Conservation (phyloP, 2,113 vertebrate species). For the Phoxinus phoxinus region DNA sequence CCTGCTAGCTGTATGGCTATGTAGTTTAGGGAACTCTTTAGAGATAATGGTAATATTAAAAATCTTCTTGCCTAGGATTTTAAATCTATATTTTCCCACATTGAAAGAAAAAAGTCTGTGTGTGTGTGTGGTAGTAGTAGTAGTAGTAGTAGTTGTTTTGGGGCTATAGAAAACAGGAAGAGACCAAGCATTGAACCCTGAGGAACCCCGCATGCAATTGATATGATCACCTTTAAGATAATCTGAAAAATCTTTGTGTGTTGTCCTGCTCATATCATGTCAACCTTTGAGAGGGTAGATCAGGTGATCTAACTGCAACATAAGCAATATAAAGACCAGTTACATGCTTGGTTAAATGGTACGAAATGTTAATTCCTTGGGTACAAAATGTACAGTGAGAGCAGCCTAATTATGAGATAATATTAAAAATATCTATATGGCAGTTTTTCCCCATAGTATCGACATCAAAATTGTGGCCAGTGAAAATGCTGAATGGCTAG, state of each 20-base stretch:
- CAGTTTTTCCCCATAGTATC: too few relatives aligned
- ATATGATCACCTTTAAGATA: neutral
- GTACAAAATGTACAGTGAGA: neutral
- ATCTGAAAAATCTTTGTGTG: neutral
- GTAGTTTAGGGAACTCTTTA: conserved; percentile 35
- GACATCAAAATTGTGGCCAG: too few relatives aligned
- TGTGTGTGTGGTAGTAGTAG: too few relatives aligned
- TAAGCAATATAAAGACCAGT: neutral
- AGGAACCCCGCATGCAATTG: neutral
- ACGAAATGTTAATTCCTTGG: neutral
- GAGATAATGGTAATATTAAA: conserved; percentile 17
- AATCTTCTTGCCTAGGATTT: neutral
- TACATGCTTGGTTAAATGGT: neutral
- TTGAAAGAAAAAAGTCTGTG: too few relatives aligned
- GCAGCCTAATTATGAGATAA: too few relatives aligned
- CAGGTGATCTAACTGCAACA: neutral
- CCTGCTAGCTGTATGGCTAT: conserved; percentile 13
- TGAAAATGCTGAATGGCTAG: too few relatives aligned
- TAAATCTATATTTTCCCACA: neutral
- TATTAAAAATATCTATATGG: too few relatives aligned
- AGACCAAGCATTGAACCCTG: neutral
- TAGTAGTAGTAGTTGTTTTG: too few relatives aligned
- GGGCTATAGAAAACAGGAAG: neutral
- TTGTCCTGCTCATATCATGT: neutral
- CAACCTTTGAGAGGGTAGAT: neutral